A percentile compares a stretch with the other conserved stretches of the same genome.
These are phyloP conservation scores for Cottus gobio DNA, from an alignment of 2,113 vertebrate species.

Conservation along the genomic window DNA sequence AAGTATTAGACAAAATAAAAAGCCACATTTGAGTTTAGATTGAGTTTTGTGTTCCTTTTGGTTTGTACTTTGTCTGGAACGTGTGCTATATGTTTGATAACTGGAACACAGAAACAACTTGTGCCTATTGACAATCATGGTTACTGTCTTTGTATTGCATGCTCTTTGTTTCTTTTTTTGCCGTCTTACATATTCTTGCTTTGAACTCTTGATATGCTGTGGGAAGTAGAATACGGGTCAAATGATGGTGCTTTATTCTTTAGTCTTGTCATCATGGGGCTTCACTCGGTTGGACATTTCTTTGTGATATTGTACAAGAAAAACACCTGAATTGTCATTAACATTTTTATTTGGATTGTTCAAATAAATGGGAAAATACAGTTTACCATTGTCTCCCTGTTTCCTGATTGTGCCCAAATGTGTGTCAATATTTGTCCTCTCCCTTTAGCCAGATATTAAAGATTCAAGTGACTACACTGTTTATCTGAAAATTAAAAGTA, in stretches of 20 bases:
- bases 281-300: slow-evolving; percentile 10
- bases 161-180: background rate
- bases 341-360: slow-evolving; percentile 49
- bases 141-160: slow-evolving; percentile 23
- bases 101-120: slow-evolving; percentile 39
- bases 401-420: background rate
- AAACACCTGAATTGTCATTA: slow-evolving; percentile 29
- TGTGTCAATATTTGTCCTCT: background rate
- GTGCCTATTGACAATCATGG: slow-evolving; percentile 57
- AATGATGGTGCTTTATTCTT: slow-evolving; percentile 8
- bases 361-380: slow-evolving; percentile 49
- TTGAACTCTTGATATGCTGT: background rate
- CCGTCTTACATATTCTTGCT: slow-evolving; percentile 6
- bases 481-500: background rate
- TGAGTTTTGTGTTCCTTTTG: background rate
- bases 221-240: background rate
- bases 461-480: background rate
- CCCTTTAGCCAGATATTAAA: background rate
- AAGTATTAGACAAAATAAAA: slow-evolving; percentile 1
- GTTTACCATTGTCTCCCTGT: background rate
- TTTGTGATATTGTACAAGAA: slow-evolving; percentile 27
- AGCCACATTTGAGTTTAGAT: background rate
- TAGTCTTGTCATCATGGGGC: background rate
- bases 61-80: slow-evolving; percentile 25
- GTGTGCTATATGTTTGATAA: slow-evolving; percentile 18